Base-by-base conservation (phyloP, 2,888 invertebrate species). In the Apoda limacodes region DNA sequence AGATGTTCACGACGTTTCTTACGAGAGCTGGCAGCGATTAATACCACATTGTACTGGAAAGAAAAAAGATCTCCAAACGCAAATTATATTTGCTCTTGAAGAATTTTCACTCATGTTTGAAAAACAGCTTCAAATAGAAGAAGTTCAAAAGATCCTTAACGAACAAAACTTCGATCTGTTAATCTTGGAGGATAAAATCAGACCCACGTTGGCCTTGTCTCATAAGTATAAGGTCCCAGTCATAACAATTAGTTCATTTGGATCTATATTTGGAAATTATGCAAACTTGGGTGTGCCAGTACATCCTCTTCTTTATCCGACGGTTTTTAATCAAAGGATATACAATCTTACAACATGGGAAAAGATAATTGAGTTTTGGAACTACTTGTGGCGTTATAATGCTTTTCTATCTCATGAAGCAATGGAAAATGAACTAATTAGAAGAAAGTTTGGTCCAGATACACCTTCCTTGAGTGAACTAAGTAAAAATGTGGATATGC, bases 161-260 rank as follows among this genome's bases (percentile, higher is more conserved):
- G 32, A 38, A 0, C 27, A 32, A 0, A 36, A 50, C 6, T 61
- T 57, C 32, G 66, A 65, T 43, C 25, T 66, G 6, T 5, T 66
- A 3, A 6, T 67, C 2, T 12, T 52, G 7, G 66, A 66, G 49
- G 51, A 52, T 1, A 48, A 42, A 25, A 15, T 40, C 0, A 41
- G 38, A 22, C 15, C 44, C 1, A 23, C 39, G 0, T 28, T 61
- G 3, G 42, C 36, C 4, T 45, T 54, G 0, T 42, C 55, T 0
- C 44, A 61, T 21, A 4, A 55, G 1, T 55, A 46, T 9, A 59
- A 61, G 34, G 58, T 39, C 1, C 63, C 63, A 0, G 46, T 51
- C 1, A 60, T 62, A n/a, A 37, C 46, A 23, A 38, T 65, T 0
- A 61, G 58, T 39, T 63, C 64, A 0, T 37, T 58, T 1, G 55